These are phyloP conservation scores for Poeciliopsis paucimaculata DNA, from an alignment of 2,797 vertebrate species.

Conservation along the genomic window DNA sequence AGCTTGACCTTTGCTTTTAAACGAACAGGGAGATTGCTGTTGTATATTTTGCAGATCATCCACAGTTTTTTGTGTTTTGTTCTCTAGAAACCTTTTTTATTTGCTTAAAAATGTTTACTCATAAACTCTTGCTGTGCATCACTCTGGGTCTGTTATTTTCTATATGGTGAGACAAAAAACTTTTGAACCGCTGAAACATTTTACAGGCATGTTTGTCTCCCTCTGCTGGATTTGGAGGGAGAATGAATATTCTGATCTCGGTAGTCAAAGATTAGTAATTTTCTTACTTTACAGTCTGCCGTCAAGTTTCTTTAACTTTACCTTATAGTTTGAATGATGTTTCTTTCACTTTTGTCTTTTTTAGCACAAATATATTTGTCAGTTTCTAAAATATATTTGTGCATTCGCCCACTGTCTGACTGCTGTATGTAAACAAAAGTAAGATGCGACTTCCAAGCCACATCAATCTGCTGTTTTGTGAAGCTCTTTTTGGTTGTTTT, in stretches of 20 bases:
- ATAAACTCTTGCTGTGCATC: background rate
- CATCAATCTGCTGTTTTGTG: conserved; percentile 12
- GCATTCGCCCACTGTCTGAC: background rate
- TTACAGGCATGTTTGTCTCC: conserved; percentile 54
- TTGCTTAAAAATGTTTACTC: background rate
- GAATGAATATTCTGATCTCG: background rate
- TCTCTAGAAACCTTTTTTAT: too few species aligned
- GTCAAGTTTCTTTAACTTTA: background rate
- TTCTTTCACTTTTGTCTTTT: background rate
- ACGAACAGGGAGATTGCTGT: conserved; percentile 5
- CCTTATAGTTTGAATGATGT: too few species aligned
- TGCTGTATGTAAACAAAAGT: conserved; percentile 1
- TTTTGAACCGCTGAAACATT: conserved; percentile 29
- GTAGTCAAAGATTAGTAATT: background rate
- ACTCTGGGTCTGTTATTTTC: background rate
- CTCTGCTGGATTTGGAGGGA: conserved; percentile 53
- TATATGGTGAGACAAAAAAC: conserved; percentile 20
- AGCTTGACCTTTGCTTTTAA: conserved; percentile 23
- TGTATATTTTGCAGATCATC: background rate
- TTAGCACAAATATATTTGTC: background rate
- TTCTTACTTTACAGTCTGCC: background rate
- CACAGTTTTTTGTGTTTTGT: background rate
- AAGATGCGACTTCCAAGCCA: background rate
- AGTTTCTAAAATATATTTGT: conserved; percentile 2
- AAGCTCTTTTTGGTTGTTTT: background rate